These are phyloP conservation scores for Mormyrus hasselquistii DNA, from an alignment of 2,797 vertebrate genomes.

Conservation along the genomic window DNA sequence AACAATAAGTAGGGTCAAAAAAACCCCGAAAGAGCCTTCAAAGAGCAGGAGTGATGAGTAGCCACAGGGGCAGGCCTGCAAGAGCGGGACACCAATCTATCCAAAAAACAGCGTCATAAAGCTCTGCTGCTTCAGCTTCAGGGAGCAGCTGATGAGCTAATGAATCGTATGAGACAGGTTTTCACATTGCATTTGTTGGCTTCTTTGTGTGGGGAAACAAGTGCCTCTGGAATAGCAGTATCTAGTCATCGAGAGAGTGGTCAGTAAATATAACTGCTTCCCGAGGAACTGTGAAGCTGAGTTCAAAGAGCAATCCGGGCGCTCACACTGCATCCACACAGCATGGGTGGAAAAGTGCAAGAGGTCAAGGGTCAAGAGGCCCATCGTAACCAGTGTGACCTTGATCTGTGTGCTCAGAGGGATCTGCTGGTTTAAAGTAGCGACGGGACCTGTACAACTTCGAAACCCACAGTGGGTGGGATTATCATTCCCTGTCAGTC, in stretches of 20 bases:
- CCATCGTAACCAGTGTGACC: conserved; percentile 5
- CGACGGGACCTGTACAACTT: not conserved
- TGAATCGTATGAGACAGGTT: not conserved
- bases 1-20: not conserved
- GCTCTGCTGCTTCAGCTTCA: not conserved
- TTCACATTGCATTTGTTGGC: not conserved
- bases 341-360: not conserved
- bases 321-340: not conserved
- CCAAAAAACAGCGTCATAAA: not conserved
- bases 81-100: not conserved
- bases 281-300: not conserved
- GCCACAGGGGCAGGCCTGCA: not conserved
- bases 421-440: not conserved
- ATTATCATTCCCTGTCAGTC: not conserved
- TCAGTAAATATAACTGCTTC: not conserved
- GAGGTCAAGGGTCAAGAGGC: conserved; percentile 2
- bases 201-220: not conserved
- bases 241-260: not conserved
- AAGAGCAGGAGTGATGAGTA: not conserved
- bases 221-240: not conserved
- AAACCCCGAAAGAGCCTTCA: not conserved
- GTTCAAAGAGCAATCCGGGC: not conserved
- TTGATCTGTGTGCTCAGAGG: not conserved
- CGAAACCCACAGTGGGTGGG: not conserved
- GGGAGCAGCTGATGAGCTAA: not conserved